These are phyloP conservation scores for Drosophila quadrilineata DNA, from an alignment of 1,140 invertebrate species.

Conservation along the genomic window DNA sequence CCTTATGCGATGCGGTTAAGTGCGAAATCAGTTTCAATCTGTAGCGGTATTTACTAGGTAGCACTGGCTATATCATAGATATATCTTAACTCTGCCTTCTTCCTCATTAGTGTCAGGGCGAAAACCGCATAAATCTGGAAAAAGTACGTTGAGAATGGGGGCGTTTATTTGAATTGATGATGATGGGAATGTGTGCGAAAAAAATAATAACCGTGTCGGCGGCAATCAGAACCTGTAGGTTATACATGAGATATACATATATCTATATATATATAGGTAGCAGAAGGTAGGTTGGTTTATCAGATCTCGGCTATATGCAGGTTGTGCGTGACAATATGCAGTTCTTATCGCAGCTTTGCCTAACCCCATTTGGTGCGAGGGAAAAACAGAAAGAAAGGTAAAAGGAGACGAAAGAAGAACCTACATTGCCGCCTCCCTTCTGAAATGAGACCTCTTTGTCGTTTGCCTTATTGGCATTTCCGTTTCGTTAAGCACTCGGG, in stretches of 20 bases:
- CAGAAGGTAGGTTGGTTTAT: not conserved
- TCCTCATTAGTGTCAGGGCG: constrained; percentile 9
- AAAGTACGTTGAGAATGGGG: not conserved
- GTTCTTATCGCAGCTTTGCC: constrained; percentile 50
- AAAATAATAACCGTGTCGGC: constrained; percentile 45
- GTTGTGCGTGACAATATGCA: constrained; percentile 69
- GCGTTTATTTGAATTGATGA: too few relatives aligned
- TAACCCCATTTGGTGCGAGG: constrained; percentile 31
- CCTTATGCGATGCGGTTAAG: too few relatives aligned
- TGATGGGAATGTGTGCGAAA: constrained; percentile 44
- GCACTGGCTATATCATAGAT: too few relatives aligned
- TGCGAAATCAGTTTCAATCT: too few relatives aligned
- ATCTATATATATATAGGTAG: not conserved
- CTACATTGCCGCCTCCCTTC: too few relatives aligned
- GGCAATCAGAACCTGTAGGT: constrained; percentile 11
- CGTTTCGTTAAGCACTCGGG: not conserved
- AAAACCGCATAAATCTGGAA: constrained; percentile 4
- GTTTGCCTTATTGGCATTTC: constrained; percentile 26
- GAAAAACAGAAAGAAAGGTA: not conserved
- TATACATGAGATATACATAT: not conserved
- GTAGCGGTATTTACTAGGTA: too few relatives aligned
- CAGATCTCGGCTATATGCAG: not conserved
- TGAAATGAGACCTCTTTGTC: too few relatives aligned
- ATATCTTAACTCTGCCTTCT: too few relatives aligned
- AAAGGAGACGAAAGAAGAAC: not conserved